Evolutionary conservation across 2,888 invertebrate species (phyloP).

Genomic region (Gryllus longicercus): DNA sequence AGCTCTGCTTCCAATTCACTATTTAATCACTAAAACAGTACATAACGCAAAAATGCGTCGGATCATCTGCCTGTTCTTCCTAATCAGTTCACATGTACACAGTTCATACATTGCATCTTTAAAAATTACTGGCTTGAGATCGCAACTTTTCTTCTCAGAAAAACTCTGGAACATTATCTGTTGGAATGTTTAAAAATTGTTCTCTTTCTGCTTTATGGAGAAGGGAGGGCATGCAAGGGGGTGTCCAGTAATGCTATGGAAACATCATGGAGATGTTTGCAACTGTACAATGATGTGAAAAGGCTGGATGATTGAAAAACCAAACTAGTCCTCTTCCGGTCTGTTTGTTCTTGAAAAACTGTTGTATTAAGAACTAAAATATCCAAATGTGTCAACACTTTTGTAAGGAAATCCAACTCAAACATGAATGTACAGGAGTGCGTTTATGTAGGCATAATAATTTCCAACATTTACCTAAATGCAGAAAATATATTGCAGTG

Average conservation of each 20-base stretch:
- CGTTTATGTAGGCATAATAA: no score
- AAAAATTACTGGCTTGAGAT: conserved; percentile 35
- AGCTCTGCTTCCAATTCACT: conserved; percentile 35
- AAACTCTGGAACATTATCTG: conserved; percentile 35
- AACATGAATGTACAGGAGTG: background rate
- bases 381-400: background rate
- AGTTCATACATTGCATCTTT: conserved; percentile 18
- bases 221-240: conserved; percentile 1
- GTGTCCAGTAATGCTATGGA: conserved; percentile 5
- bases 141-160: conserved; percentile 29
- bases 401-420: background rate
- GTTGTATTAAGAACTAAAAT: background rate
- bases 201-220: conserved; percentile 4
- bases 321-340: conserved; percentile 9
- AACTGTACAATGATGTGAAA: background rate
- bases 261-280: background rate
- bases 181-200: conserved; percentile 33
- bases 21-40: conserved; percentile 23
- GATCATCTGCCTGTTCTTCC: conserved; percentile 11
- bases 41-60: background rate
- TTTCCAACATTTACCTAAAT: no score
- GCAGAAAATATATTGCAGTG: no score
- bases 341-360: background rate
- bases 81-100: conserved; percentile 7
- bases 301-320: conserved; percentile 17